phyloP scores from a whole-genome alignment of 2,113 vertebrate species.

The Progne subis region DNA sequence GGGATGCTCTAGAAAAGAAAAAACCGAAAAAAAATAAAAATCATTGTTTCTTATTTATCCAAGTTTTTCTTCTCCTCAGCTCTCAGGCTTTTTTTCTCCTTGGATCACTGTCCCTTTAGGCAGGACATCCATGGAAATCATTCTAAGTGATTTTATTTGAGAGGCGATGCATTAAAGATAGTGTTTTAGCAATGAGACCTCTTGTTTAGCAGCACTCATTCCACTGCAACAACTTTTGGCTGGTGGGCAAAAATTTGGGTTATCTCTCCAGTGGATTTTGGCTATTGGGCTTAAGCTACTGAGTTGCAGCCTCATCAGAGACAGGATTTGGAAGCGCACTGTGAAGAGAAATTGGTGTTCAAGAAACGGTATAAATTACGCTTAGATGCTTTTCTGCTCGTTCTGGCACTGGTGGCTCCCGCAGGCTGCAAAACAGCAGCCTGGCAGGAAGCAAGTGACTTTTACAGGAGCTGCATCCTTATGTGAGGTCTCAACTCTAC shows the following conservation, averaged over 20 bases:
- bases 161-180: background rate
- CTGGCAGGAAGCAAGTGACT: background rate
- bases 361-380: background rate
- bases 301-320: background rate
- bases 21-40: background rate
- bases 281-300: background rate
- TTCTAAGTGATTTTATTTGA: background rate
- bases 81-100: background rate
- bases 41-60: background rate
- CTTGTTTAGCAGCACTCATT: background rate
- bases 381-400: background rate
- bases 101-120: background rate
- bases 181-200: background rate
- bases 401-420: background rate
- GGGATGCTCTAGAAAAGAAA: background rate
- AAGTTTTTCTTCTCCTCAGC: background rate
- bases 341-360: background rate
- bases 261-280: background rate
- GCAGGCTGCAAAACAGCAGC: accelerated
- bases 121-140: background rate
- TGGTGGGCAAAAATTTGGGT: background rate
- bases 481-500: background rate
- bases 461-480: background rate
- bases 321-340: background rate
- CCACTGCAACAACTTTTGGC: background rate